Percentiles rank a stretch among this genome's conserved stretches.
These are phyloP conservation scores for Ramazzottius varieornatus DNA, from an alignment of 2,888 invertebrate genomes.

Conservation along the genomic window DNA sequence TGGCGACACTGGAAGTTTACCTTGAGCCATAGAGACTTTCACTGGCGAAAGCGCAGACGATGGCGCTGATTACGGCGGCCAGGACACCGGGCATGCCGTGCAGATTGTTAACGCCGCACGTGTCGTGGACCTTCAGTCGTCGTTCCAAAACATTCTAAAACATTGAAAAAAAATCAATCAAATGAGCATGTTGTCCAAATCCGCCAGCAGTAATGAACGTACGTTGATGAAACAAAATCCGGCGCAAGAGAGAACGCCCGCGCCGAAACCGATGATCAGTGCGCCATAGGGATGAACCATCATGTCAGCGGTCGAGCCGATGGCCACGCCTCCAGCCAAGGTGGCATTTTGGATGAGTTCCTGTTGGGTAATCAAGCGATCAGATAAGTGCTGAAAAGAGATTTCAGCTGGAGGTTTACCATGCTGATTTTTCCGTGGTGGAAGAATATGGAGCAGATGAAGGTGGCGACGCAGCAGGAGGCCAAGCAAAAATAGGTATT, in stretches of 20 bases:
- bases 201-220: no score
- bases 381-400: no score
- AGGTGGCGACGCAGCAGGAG: slow-evolving; percentile 51
- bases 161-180: slow-evolving; percentile 6
- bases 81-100: slow-evolving; percentile 81
- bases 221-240: slow-evolving; percentile 44
- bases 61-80: slow-evolving; percentile 47
- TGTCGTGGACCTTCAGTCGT: slow-evolving; percentile 40
- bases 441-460: slow-evolving; percentile 49
- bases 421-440: slow-evolving; percentile 53
- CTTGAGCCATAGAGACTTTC: slow-evolving; percentile 33
- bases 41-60: slow-evolving; percentile 44
- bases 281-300: slow-evolving; percentile 58
- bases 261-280: slow-evolving; percentile 44
- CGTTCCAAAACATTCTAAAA: slow-evolving; percentile 35
- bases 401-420: slow-evolving; percentile 25
- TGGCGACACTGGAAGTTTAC: no score
- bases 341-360: slow-evolving; percentile 78
- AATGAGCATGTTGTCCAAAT: background rate
- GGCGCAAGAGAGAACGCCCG: slow-evolving; percentile 47
- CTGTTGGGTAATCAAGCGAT: slow-evolving; percentile 13
- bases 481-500: slow-evolving; percentile 74
- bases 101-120: slow-evolving; percentile 81
- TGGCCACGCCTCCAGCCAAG: slow-evolving; percentile 62
- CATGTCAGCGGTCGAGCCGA: slow-evolving; percentile 55